Percentiles rank a stretch among this genome's conserved stretches.
Conservation (phyloP, 2,888 invertebrate genomes). For the Protula sp. region DNA sequence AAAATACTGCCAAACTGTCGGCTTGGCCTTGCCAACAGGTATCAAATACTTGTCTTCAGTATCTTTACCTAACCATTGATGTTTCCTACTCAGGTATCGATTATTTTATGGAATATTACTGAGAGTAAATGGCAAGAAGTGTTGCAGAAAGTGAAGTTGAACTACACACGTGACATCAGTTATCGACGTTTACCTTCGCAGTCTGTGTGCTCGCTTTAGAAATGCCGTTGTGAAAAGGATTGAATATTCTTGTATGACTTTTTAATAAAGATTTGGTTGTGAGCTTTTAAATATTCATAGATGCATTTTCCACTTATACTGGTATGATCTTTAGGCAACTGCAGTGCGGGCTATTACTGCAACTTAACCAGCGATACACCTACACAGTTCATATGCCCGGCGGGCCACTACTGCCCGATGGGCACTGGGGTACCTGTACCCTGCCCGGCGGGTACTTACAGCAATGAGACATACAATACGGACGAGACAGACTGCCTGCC, state of each 20-base stretch:
- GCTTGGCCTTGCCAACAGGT: constrained; percentile 42
- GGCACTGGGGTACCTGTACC: constrained; percentile 36
- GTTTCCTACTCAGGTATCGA: too few species aligned
- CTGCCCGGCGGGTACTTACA: constrained; percentile 47
- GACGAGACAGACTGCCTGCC: constrained; percentile 35
- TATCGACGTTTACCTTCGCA: too few species aligned
- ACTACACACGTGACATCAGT: too few species aligned
- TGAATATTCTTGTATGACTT: too few species aligned
- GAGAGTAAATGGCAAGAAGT: too few species aligned
- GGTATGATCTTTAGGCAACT: constrained; percentile 5
- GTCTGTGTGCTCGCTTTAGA: too few species aligned
- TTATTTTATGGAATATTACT: too few species aligned
- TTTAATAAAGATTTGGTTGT: too few species aligned
- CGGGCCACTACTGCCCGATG: constrained; percentile 41
- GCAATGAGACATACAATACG: constrained; percentile 29
- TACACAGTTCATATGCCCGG: constrained; percentile 40
- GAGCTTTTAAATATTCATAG: too few species aligned
- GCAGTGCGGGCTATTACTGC: constrained; percentile 34
- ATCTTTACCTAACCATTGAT: not conserved
- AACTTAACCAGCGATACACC: constrained; percentile 39
- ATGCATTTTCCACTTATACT: too few species aligned
- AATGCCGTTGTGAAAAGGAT: too few species aligned
- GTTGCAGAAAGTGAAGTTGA: too few species aligned
- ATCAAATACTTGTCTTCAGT: not conserved
- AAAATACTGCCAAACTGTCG: constrained; percentile 41